Evolutionary conservation across 2,888 invertebrate genomes (phyloP), one percentile per base, ranked within the genome.

Genomic region (Timema podura): DNA sequence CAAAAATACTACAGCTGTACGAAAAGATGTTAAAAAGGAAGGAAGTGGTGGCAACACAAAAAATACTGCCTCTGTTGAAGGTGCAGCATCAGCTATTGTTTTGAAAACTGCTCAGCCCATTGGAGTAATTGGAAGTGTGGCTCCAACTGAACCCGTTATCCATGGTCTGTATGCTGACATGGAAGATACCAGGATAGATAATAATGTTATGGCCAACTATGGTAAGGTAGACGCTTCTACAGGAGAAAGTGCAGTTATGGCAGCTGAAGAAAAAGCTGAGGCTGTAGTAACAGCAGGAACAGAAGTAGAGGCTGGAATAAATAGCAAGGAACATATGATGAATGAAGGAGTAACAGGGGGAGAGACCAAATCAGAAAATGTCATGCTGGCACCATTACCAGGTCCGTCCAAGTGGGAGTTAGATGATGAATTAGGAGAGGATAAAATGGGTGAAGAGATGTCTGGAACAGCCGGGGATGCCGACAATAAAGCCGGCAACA

Each of bases 351-450:
- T 87, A 77, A 79, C 88, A 69, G 86, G 88, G 78, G 82, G 84
- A 8, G 87, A 85, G 57, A 15, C 16, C 73, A 70, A 72, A 44
- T 15, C 64, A 6, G 69, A 68, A 6, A 70, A 83, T 67, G 89
- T 91, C 79, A 89, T 91, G 79, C 80, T 91, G 68, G 91, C 91
- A 15, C 89, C 88, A 3, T 76, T 92, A 71, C 93, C 95, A 0
- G 93, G 91, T 77, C 82, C 90, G 67, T 95, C 95, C 0, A 95
- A 95, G 81, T 95, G 95, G 95, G 95, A 95, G 81, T 87, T 92
- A 48, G 90, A 90, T 59, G 91, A 91, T 68, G 87, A 88, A 57
- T 66, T 61, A 11, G 61, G 61, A 7, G 61, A 61, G 30, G 61
- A 61, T 13, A 61, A 61, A 30, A 7, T 61, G 61, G 11, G 64